These are phyloP conservation scores for Micromys minutus DNA, from an alignment of 2,113 vertebrate genomes.

Conservation along the genomic window DNA sequence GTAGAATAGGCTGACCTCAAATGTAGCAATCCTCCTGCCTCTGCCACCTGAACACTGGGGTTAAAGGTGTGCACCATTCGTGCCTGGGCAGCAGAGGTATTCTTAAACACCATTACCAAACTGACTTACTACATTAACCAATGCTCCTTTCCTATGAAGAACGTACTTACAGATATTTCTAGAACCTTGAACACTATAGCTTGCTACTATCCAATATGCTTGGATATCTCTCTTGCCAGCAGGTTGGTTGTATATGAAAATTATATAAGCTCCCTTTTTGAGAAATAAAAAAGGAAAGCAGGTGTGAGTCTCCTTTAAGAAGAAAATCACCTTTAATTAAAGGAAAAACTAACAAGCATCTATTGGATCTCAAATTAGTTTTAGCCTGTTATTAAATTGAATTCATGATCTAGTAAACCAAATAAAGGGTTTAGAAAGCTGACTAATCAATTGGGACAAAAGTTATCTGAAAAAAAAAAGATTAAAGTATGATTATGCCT, in stretches of 20 bases:
- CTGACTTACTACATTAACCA: background rate
- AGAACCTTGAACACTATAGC: background rate
- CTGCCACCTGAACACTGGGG: background rate
- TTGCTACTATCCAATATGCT: background rate
- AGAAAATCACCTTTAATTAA: slow-evolving; percentile 41
- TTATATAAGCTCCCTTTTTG: background rate
- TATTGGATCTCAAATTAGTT: slow-evolving; percentile 51
- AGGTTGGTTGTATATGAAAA: background rate
- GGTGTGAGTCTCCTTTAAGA: slow-evolving; percentile 21
- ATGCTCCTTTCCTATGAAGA: background rate
- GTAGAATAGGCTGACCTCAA: background rate
- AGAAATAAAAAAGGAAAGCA: slow-evolving; percentile 27
- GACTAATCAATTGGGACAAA: slow-evolving; percentile 50
- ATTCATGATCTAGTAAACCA: slow-evolving; percentile 59
- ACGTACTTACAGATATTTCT: background rate
- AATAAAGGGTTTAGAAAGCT: slow-evolving; percentile 37
- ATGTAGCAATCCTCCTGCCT: background rate
- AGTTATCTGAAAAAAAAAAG: slow-evolving; percentile 22
- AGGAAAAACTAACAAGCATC: slow-evolving; percentile 47
- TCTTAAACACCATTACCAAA: background rate
- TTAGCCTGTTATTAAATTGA: slow-evolving; percentile 23
- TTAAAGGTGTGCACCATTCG: background rate
- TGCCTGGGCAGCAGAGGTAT: background rate
- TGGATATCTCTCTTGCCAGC: background rate
- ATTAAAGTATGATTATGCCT: slow-evolving; percentile 53